phyloP scores from a whole-genome alignment of 2,888 invertebrate species.

The Atrina japonica region DNA sequence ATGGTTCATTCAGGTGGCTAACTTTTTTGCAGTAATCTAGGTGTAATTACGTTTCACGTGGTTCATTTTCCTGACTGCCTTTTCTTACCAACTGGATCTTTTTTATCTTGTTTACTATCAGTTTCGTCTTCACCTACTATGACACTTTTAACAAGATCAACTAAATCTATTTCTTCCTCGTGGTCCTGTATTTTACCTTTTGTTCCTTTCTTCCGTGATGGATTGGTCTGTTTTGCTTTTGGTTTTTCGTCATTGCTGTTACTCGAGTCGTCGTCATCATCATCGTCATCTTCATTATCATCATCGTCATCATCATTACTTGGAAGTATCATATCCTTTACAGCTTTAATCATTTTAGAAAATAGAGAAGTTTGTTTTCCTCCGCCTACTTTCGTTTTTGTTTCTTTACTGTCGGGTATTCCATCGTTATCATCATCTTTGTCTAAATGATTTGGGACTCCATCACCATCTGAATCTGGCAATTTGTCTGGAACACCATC shows the following conservation, averaged over 20 bases:
- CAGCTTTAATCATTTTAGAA: constrained; percentile 53
- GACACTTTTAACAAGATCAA: constrained; percentile 60
- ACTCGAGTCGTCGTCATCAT: constrained; percentile 38
- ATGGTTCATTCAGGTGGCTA: too few species aligned
- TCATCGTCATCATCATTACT: constrained; percentile 47
- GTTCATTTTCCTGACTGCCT: too few species aligned
- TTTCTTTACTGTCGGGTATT: constrained; percentile 67
- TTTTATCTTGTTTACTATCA: not conserved
- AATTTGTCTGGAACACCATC: constrained; percentile 68
- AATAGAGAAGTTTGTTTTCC: constrained; percentile 58
- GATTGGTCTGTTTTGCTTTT: constrained; percentile 44
- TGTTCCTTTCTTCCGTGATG: constrained; percentile 42
- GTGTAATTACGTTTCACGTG: too few species aligned
- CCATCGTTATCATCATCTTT: constrained; percentile 74
- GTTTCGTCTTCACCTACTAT: constrained; percentile 16
- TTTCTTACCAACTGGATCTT: too few species aligned
- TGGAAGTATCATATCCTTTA: constrained; percentile 60
- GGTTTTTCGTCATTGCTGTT: constrained; percentile 26
- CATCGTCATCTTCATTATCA: constrained; percentile 41
- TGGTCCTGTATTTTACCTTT: constrained; percentile 47
- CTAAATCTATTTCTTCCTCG: constrained; percentile 60
- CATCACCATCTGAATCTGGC: constrained; percentile 73
- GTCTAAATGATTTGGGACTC: constrained; percentile 70
- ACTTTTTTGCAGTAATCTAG: too few species aligned
- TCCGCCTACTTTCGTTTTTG: constrained; percentile 69